Base-by-base conservation (phyloP, 2,113 vertebrate species). In the Azemiops feae region DNA sequence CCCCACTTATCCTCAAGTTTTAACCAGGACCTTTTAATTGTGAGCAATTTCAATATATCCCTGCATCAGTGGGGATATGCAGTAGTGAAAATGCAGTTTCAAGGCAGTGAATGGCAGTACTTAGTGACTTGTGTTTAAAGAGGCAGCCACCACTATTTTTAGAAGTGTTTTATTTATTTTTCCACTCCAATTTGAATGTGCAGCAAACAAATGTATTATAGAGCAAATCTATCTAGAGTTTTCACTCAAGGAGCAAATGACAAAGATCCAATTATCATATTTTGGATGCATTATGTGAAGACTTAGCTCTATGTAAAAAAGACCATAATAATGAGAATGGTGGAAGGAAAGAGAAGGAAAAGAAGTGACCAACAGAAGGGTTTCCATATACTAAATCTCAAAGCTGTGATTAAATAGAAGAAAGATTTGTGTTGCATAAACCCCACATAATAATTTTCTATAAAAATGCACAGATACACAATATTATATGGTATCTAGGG, bases 371-470 rank as follows among this genome's bases (percentile, higher is more conserved):
- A 81, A 34, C 18, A 43, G 7, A 22, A 43, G 8, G 74, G 2
- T 92, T 87, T 95, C 39, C 55, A 4, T 69, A 93, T 94, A 89
- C 53, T 88, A 91, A 43, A 88, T 92, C 89, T 93, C 43, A 39
- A 92, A 94, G 39, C 69, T 1, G 0, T 20, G 30, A 53, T 96
- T 93, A 91, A 94, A 91, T 30, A 93, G 1, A 7, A 55, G 90
- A 23, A 20, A 9, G 60, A 64, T 22, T 92, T 94, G 90, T 94
- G 11, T 54, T 93, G 12, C 34, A 74, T 5, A 60, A 94, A 64
- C 54, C 50, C 53, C 57, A 0, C 20, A 87, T 89, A 93, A 69
- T 53, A 91, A 87, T 27, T 89, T 9, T 57, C 47, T 9, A 45
- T 11, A 0, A 0, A 9, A 2, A 30, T 88, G 53, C 88, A 96